Base-by-base conservation (phyloP, 2,113 vertebrate genomes). In the Phodopus roborovskii region DNA sequence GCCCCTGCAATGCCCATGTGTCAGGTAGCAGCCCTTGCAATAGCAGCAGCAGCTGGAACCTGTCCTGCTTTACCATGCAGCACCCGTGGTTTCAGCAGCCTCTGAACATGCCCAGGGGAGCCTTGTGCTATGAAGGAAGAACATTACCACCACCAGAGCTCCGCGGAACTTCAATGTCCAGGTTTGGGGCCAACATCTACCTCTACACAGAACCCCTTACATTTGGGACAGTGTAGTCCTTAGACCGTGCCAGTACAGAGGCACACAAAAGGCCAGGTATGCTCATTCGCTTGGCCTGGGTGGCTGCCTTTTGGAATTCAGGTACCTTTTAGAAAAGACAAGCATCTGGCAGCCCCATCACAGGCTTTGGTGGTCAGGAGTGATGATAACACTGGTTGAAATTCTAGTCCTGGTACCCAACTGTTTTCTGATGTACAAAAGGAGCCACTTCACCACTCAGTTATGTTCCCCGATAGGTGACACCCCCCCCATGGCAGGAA, bases 331-430 rank as follows among this genome's bases (percentile, higher is more conserved):
- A 39, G 45, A 16, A 36, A 50, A 42, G 16, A 28, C 19, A 16
- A 56, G 36, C 1, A 24, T 1, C 1, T 1, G 48, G 39, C 17
- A 73, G 73, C 19, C 73, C 2, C 12, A 1, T 26, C 48, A 1
- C 13, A 56, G 60, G 39, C 9, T 73, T 48, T 53, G 60, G 77
- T 17, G 53, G 78, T 74, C 56, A 85, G 71, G 36, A 77, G 36
- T 39, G 3, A 58, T 0, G n/a, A n/a, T n/a, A n/a, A 2, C 4
- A 12, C 4, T 26, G 36, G 19, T 7, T 50, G 64, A 15, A 79
- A 53, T n/a, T 39, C 3, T 1, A 77, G 26, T 20, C 12, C 22
- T 78, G 42, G 74, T 12, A 64, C 33, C 83, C 19, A 11, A 15
- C 16, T 6, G 16, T 30, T 62, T 82, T 45, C 39, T 39, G 19